Evolutionary conservation across 2,888 invertebrate genomes (phyloP), one percentile per base, ranked within the genome.

Genomic region (Morpho deidamia): DNA sequence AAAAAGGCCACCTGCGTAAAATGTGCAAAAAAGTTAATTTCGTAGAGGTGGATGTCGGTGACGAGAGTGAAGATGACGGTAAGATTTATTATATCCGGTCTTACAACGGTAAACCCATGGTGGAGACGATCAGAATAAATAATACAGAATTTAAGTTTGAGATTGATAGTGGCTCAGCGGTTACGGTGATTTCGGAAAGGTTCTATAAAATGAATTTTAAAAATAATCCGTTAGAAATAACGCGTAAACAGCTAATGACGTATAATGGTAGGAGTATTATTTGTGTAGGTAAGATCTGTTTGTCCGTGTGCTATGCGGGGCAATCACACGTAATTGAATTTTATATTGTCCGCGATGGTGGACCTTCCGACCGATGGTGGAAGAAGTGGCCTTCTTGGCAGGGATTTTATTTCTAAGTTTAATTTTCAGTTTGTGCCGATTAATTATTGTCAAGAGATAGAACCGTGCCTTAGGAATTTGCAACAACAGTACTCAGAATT

Each of bases 381-480:
- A n/a, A n/a, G n/a, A n/a, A n/a, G n/a, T n/a, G n/a, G n/a, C n/a
- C 40, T 66, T 0, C 33, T 65, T 7, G 64, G 63, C 5, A 40
- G 64, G 1, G 63, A 65, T 58, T 62, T 62, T 48, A 61, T 65
- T n/a, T 44, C 52, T 0, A 8, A 10, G 14, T 64, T 62, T 39
- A 48, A 57, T 0, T 58, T 68, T 42, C 41, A 62, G 37, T 35
- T 65, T 7, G 5, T 39, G 3, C 55, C 61, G 0, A 11, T 56
- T 14, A 41, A 59, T 48, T 62, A 35, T 46, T 51, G 34, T 8
- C 7, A 35, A 35, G 35, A 8, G 35, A 35, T 8, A 8, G 35
- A 35, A 8, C 35, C 7, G 7, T 8, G 8, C 8, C 7, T 35
- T 8, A 8, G 7, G 7, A 8, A 35, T 8, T 35, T 35, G 7